Conservation (phyloP, 2,797 vertebrate species). For the Cheirogaleus major region DNA sequence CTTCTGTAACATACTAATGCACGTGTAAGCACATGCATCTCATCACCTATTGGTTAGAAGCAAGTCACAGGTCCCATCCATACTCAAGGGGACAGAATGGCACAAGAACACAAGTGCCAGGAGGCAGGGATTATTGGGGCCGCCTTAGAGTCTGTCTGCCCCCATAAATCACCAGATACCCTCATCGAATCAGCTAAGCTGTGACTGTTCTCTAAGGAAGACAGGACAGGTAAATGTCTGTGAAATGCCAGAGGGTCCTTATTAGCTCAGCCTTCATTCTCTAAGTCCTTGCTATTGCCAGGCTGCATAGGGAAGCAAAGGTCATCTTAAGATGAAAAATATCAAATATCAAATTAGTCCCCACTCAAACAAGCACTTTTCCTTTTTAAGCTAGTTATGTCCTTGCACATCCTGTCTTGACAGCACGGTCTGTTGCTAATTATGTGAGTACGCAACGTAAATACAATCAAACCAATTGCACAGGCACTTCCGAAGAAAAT, state of each 20-base stretch:
- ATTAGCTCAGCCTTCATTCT: background rate
- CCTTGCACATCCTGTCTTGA: background rate
- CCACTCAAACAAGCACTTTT: background rate
- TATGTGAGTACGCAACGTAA: background rate
- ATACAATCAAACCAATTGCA: constrained; percentile 18
- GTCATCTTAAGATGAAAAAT: constrained; percentile 53
- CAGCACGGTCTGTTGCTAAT: background rate
- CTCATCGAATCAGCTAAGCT: background rate
- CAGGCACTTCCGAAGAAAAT: constrained; percentile 15
- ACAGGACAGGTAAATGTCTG: background rate
- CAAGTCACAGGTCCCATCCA: background rate
- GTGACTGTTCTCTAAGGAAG: background rate
- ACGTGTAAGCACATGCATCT: too few species aligned
- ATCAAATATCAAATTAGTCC: background rate
- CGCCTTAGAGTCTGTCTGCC: background rate
- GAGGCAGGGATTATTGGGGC: background rate
- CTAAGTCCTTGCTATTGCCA: background rate
- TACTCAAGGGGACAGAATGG: background rate
- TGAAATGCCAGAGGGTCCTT: background rate
- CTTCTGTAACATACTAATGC: background rate
- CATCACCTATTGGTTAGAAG: background rate
- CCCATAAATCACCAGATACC: background rate
- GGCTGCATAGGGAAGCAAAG: constrained; percentile 5
- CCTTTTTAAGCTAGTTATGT: background rate
- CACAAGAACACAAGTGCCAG: background rate